phyloP scores from a whole-genome alignment of 2,797 vertebrate species.

The Amblyopsis hoosieri region DNA sequence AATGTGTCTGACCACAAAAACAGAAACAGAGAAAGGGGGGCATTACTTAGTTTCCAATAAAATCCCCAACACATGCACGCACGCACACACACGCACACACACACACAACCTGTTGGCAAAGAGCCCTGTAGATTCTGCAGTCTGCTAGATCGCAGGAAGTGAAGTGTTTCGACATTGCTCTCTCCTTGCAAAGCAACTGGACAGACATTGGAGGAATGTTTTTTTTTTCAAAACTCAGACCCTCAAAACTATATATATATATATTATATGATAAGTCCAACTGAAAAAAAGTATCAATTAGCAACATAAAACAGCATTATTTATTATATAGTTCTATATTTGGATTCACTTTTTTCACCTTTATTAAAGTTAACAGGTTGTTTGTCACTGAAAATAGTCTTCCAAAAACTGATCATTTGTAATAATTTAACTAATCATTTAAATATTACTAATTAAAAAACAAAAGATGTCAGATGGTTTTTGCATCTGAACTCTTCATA shows the following conservation, averaged over 20 bases:
- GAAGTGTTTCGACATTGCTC: conserved; percentile 62
- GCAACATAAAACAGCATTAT: too few species aligned
- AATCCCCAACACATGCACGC: conserved; percentile 6
- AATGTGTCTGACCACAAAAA: conserved; percentile 1
- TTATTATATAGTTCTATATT: too few species aligned
- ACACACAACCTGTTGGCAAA: neutral
- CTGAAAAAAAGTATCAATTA: too few species aligned
- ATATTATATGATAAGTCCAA: too few species aligned
- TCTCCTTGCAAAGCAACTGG: conserved; percentile 56
- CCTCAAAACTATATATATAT: conserved; percentile 28
- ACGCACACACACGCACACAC: conserved; percentile 6
- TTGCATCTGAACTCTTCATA: too few species aligned
- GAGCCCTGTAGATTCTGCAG: conserved; percentile 11
- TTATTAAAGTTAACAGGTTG: too few species aligned
- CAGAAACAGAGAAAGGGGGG: conserved; percentile 9
- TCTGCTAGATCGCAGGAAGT: conserved; percentile 54
- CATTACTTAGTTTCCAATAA: conserved; percentile 4
- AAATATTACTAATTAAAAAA: too few species aligned
- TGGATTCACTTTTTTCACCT: too few species aligned
- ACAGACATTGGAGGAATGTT: conserved; percentile 49
- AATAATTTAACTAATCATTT: too few species aligned
- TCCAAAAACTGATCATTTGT: too few species aligned
- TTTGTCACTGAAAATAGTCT: too few species aligned
- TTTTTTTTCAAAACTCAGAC: conserved; percentile 50
- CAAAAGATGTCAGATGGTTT: too few species aligned